phyloP scores from a whole-genome alignment of 2,797 vertebrate genomes.

The Gymnothorax reevesii region DNA sequence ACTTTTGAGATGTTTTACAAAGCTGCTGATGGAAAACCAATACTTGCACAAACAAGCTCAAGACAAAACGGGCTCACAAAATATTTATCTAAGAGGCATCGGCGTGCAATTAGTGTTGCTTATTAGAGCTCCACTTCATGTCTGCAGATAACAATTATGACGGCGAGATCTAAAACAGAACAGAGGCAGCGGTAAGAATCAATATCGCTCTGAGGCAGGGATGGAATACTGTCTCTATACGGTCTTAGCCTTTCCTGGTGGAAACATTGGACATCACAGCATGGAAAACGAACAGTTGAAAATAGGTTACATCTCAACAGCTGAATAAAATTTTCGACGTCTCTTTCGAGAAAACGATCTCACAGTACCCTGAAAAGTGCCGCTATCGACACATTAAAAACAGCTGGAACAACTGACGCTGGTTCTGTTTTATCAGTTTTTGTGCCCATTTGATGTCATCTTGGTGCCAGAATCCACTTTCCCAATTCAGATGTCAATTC shows the following conservation, averaged over 20 bases:
- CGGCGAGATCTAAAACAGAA: neutral
- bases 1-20: constrained; percentile 11
- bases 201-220: neutral
- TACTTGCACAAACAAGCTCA: neutral
- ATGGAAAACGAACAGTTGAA: neutral
- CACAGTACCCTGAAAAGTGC: neutral
- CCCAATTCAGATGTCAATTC: neutral
- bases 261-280: neutral
- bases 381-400: neutral
- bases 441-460: neutral
- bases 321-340: neutral
- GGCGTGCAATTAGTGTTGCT: constrained; percentile 4
- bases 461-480: neutral
- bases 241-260: neutral
- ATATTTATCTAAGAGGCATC: neutral
- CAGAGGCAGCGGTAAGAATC: neutral
- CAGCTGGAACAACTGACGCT: neutral
- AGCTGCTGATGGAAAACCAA: neutral
- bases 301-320: neutral
- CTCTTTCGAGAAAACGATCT: neutral
- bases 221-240: neutral
- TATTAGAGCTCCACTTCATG: neutral
- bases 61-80: neutral
- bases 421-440: neutral
- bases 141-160: neutral